Evolutionary conservation across 1,140 invertebrate genomes (phyloP).

Genomic region (Caenorhabditis latens): DNA sequence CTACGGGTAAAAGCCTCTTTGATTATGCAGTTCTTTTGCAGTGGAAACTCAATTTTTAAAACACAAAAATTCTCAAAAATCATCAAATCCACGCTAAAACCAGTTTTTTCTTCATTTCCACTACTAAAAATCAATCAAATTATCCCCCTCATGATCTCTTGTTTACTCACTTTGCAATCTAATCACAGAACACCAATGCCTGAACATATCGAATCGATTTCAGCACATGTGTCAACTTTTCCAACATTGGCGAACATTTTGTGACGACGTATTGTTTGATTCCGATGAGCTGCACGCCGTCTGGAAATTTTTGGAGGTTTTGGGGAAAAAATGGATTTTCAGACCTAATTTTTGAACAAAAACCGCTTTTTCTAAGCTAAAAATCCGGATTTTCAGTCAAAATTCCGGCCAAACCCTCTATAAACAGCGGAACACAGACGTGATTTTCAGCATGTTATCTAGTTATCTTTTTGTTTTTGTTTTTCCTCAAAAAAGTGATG

Average conservation of each 20-base stretch:
- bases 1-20: too few species aligned
- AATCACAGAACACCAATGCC: conserved; percentile 90
- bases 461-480: neutral
- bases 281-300: conserved; percentile 79
- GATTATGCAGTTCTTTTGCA: neutral
- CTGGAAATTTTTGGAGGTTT: conserved; percentile 59
- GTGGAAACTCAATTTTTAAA: neutral
- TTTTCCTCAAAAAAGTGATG: neutral
- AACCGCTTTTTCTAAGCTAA: too few species aligned
- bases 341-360: neutral
- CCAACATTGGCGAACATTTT: conserved; percentile 82
- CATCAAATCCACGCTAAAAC: neutral
- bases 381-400: too few species aligned
- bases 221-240: conserved; percentile 84
- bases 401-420: too few species aligned
- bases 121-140: neutral
- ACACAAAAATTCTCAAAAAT: neutral
- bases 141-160: neutral
- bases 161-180: conserved; percentile 83
- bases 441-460: neutral
- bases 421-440: neutral
- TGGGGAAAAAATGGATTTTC: neutral
- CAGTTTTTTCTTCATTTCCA: too few species aligned
- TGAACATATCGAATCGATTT: conserved; percentile 86
- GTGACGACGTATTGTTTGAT: conserved; percentile 73